Evolutionary conservation across 2,797 vertebrate species (phyloP).

Genomic region (Pteronotus mesoamericanus): DNA sequence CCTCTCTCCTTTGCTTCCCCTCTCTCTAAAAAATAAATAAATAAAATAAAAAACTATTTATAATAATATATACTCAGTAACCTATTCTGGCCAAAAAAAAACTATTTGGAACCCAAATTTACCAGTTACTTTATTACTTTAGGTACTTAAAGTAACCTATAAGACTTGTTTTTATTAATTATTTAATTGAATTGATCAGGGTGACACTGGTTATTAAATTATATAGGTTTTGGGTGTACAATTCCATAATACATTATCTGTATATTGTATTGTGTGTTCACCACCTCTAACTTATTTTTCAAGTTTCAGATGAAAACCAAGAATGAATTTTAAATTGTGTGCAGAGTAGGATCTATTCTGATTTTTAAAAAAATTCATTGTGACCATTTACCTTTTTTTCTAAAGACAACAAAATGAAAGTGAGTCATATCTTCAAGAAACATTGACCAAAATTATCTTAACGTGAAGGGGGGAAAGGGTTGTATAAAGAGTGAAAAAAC

Average conservation of each 20-base stretch:
- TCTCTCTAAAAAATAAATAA: too few species aligned
- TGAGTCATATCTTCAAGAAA: conserved; percentile 33
- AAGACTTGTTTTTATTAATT: neutral
- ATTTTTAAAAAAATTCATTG: neutral
- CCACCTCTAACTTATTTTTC: neutral
- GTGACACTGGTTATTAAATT: neutral
- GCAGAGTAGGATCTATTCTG: neutral
- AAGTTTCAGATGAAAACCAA: conserved; percentile 15
- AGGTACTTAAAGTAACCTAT: neutral
- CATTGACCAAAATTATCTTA: conserved; percentile 9
- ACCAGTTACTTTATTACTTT: neutral
- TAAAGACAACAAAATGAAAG: neutral
- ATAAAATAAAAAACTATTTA: neutral
- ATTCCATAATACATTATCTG: neutral
- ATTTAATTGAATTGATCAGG: neutral
- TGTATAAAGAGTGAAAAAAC: conserved; percentile 61
- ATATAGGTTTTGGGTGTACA: neutral
- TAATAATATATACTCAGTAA: neutral
- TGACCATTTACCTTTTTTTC: conserved; percentile 1
- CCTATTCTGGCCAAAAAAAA: neutral
- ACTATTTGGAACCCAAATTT: neutral
- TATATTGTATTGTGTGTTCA: neutral
- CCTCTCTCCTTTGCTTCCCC: too few species aligned
- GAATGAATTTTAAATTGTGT: conserved; percentile 17
- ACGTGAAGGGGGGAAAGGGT: neutral